A percentile compares a stretch with the other conserved stretches of the same genome.
phyloP scores from a whole-genome alignment of 2,113 vertebrate species.

The Formicarius rufipectus region DNA sequence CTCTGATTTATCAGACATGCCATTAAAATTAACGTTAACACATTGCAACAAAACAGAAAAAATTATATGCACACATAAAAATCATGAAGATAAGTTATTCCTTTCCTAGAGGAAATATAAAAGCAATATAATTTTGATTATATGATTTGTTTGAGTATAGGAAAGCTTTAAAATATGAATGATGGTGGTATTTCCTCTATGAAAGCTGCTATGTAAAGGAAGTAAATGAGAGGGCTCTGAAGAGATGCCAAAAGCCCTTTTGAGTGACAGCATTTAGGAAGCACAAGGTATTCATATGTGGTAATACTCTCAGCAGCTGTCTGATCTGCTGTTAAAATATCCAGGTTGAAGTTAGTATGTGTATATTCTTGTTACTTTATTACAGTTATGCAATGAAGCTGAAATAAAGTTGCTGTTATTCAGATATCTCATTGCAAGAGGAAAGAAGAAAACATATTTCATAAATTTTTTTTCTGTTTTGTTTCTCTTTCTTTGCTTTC shows the following conservation, averaged over 20 bases:
- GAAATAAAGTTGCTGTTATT: neutral
- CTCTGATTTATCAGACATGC: neutral
- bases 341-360: neutral
- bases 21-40: neutral
- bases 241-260: constrained; percentile 18
- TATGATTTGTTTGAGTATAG: constrained; percentile 35
- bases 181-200: constrained; percentile 36
- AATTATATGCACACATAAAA: neutral
- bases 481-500: neutral
- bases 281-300: constrained; percentile 1
- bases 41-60: neutral
- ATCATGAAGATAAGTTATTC: constrained; percentile 16
- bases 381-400: neutral
- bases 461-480: neutral
- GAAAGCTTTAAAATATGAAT: constrained; percentile 53
- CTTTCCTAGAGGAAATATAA: neutral
- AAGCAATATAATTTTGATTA: neutral
- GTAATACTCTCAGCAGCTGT: constrained; percentile 10
- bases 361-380: neutral
- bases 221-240: neutral
- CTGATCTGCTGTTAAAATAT: neutral
- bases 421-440: neutral
- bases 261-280: constrained; percentile 41
- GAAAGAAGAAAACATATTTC: neutral
- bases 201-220: neutral